Base-by-base conservation (phyloP, 2,113 vertebrate genomes). In the Microtus oregoni region DNA sequence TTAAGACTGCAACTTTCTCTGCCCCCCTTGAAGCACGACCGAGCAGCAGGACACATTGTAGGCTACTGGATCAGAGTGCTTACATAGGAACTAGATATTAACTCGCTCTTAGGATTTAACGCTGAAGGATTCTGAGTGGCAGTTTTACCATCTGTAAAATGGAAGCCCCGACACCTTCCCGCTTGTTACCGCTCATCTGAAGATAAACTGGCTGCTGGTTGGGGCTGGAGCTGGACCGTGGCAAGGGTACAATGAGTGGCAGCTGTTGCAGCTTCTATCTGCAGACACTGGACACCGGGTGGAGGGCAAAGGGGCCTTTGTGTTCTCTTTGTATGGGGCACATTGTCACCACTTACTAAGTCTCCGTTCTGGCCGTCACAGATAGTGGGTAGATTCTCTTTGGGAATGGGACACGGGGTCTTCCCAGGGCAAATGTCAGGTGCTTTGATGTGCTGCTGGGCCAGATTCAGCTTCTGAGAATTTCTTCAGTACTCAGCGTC, bases 391-490 rank as follows among this genome's bases (percentile, higher is more conserved):
- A 95, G 96, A 89, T 68, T 83, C 73, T 86, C 24, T 85, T 87
- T 73, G 76, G 92, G 86, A 94, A 96, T 89, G 96, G 92, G 94
- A 87, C 0, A 9, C 52, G 88, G 96, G 96, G 92, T 95, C 95
- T 85, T 47, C n/a, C 77, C 58, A 68, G 97, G 98, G 96, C 96
- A 97, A 96, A 95, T 97, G 98, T 97, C 98, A 97, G 75, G 17
- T 6, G 86, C 97, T 97, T 98, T 97, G 97, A 98, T 97, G 97
- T 97, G 95, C 58, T 92, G 30, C 75, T 90, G 90, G 82, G 86
- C 95, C 92, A 88, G 28, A 68, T 86, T 2, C 15, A 68, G 63
- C 44, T 55, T 96, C 95, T 96, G 58, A 92, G 82, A 92, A 70
- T 55, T 77, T 77, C 86, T 7, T 15, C 55, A 3, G 32, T 58